These are phyloP conservation scores for Aphodius sticticus DNA, from an alignment of 2,888 invertebrate species.

Conservation along the genomic window DNA sequence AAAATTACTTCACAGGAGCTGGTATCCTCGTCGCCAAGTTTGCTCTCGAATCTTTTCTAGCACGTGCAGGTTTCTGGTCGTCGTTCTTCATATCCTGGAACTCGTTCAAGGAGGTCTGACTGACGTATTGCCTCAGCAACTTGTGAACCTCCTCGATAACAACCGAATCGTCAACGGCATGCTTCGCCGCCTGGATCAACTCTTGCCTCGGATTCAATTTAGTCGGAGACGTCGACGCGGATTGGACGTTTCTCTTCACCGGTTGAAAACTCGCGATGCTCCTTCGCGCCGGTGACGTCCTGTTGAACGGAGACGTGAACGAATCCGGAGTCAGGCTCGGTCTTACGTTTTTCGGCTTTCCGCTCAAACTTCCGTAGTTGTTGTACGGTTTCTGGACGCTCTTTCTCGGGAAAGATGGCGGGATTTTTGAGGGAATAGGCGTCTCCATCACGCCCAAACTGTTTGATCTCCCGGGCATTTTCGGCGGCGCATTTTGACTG, in stretches of 20 bases:
- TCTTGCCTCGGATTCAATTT: conserved; percentile 73
- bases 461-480: conserved; percentile 58
- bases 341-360: conserved; percentile 63
- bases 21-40: conserved; percentile 63
- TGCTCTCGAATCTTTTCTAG: conserved; percentile 63
- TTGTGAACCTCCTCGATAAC: conserved; percentile 80
- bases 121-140: conserved; percentile 68
- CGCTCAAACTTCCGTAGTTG: conserved; percentile 74
- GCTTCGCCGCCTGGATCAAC: conserved; percentile 75
- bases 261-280: conserved; percentile 56
- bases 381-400: conserved; percentile 54
- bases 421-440: conserved; percentile 54
- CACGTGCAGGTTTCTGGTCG: conserved; percentile 44
- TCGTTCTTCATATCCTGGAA: conserved; percentile 64
- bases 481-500: conserved; percentile 35
- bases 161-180: conserved; percentile 75
- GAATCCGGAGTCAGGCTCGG: conserved; percentile 71
- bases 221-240: conserved; percentile 69
- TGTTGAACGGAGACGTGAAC: conserved; percentile 62
- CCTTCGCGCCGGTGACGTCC: conserved; percentile 57
- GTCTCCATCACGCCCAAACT: conserved; percentile 57
- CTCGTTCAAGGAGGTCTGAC: conserved; percentile 66
- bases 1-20: conserved; percentile 55
- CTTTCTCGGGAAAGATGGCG: conserved; percentile 62
- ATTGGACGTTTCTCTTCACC: conserved; percentile 62